These are phyloP conservation scores for Crossocerus cetratus DNA, from an alignment of 2,888 invertebrate genomes.

Conservation along the genomic window DNA sequence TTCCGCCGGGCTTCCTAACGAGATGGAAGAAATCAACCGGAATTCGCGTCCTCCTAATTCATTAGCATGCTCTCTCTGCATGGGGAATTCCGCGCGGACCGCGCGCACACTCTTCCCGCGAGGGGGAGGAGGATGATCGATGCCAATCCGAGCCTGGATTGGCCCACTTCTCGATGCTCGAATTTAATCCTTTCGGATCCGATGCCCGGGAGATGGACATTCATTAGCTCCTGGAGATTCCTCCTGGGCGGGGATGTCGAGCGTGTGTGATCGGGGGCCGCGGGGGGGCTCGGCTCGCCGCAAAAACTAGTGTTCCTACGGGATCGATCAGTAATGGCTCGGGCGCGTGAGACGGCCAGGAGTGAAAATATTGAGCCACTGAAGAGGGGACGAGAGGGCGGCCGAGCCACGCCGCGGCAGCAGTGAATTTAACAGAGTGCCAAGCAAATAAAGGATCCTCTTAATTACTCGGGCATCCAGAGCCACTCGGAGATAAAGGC, in stretches of 20 bases:
- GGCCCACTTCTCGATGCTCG: too few species aligned
- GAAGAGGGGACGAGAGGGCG: neutral
- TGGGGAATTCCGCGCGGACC: too few species aligned
- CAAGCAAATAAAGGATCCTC: conserved; percentile 39
- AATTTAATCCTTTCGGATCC: too few species aligned
- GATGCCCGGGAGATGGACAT: neutral
- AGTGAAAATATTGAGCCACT: conserved; percentile 14
- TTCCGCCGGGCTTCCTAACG: neutral
- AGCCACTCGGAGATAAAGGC: too few species aligned
- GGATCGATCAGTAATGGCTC: conserved; percentile 26
- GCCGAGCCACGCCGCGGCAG: neutral
- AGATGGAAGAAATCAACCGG: neutral
- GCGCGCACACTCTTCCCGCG: too few species aligned
- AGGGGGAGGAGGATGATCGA: too few species aligned
- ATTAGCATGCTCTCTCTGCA: neutral
- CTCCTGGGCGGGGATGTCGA: neutral
- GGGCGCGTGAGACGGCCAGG: conserved; percentile 9
- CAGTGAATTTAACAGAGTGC: conserved; percentile 28
- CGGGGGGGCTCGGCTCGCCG: conserved; percentile 19
- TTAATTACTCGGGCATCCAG: conserved; percentile 31
- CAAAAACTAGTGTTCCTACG: conserved; percentile 30
- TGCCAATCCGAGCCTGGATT: too few species aligned
- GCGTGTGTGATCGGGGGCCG: too few species aligned
- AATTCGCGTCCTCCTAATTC: neutral
- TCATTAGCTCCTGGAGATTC: conserved; percentile 9